Conservation (phyloP, 2,888 invertebrate species). For the Macrophya alboannulata region DNA sequence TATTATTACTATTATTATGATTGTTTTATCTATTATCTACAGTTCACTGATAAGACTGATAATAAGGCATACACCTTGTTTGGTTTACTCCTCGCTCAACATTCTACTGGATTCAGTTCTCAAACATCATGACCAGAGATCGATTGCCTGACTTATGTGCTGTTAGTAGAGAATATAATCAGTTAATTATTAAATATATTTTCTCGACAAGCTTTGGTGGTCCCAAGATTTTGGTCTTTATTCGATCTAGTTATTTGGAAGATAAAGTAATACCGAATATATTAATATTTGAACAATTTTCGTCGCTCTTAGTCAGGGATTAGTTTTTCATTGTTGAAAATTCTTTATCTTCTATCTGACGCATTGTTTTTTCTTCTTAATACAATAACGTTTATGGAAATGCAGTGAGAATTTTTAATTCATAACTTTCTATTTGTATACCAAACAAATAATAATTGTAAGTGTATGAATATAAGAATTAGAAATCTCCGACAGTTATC, state of each 20-base stretch:
- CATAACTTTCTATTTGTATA: not conserved
- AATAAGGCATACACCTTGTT: slow-evolving; percentile 64
- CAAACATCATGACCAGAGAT: slow-evolving; percentile 75
- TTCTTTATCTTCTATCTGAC: slow-evolving; percentile 13
- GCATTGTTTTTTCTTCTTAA: not conserved
- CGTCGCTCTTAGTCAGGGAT: not conserved
- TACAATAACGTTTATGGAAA: not conserved
- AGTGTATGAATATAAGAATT: too few species aligned
- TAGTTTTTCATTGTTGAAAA: not conserved
- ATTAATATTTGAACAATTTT: not conserved
- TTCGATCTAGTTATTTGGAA: not conserved
- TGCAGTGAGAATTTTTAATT: slow-evolving; percentile 5
- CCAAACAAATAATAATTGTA: not conserved
- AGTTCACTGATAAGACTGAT: slow-evolving; percentile 75
- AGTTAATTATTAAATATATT: not conserved
- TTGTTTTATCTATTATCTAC: slow-evolving; percentile 64
- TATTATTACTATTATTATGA: slow-evolving; percentile 38
- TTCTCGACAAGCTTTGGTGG: slow-evolving; percentile 46
- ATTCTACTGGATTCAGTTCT: slow-evolving; percentile 60
- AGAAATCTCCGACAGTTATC: not conserved
- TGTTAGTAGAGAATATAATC: slow-evolving; percentile 70
- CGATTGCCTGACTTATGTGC: slow-evolving; percentile 76
- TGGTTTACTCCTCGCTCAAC: slow-evolving; percentile 65
- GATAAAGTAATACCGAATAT: not conserved
- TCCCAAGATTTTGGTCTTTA: not conserved